phyloP scores from a whole-genome alignment of 2,797 vertebrate genomes.

The Pseudocheirus occidentalis region DNA sequence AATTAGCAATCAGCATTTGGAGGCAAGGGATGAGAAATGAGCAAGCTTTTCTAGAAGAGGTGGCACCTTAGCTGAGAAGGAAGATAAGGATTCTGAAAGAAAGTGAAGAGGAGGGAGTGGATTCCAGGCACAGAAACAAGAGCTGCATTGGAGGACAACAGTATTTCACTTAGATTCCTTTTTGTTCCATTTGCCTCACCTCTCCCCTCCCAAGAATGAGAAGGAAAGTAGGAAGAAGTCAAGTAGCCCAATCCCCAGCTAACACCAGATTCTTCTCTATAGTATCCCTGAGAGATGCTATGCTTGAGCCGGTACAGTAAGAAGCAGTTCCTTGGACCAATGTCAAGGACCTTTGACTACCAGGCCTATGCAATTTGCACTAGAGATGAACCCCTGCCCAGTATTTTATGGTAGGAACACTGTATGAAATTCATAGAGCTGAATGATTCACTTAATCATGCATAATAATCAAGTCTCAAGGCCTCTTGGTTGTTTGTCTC shows the following conservation, averaged over 20 bases:
- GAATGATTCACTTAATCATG: conserved; percentile 27
- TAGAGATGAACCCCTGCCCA: not conserved
- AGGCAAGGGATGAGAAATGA: not conserved
- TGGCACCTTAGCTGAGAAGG: not conserved
- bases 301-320: not conserved
- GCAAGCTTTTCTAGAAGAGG: not conserved
- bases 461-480: conserved; percentile 39
- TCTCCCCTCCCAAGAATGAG: not conserved
- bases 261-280: not conserved
- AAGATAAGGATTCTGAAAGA: not conserved
- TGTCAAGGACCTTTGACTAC: not conserved
- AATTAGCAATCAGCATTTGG: not conserved
- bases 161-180: not conserved
- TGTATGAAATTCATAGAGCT: conserved; percentile 14
- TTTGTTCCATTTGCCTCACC: not conserved
- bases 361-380: not conserved
- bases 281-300: not conserved
- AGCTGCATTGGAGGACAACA: not conserved
- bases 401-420: conserved; percentile 13
- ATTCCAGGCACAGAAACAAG: not conserved
- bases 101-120: not conserved
- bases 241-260: not conserved
- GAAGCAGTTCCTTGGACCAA: not conserved
- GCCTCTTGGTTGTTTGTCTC: not conserved
- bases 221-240: not conserved